Conservation (phyloP, 2,797 vertebrate species). For the Amblyraja radiata region DNA sequence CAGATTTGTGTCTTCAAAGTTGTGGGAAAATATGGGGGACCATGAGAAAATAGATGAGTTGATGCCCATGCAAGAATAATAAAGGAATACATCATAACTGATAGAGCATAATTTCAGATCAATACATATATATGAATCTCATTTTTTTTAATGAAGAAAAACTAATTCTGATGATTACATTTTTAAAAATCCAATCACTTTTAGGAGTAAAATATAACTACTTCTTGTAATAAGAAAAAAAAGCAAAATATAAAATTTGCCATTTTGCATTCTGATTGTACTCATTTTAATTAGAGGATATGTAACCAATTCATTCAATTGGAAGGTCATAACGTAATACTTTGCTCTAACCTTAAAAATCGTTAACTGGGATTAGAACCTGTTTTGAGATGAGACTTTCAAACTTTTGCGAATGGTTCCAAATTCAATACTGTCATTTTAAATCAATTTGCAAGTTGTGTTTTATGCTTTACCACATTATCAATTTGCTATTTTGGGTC, state of each 20-base stretch:
- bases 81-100: not conserved
- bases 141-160: not conserved
- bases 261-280: not conserved
- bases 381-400: not conserved
- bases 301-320: not conserved
- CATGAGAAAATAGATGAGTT: not conserved
- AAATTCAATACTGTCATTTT: not conserved
- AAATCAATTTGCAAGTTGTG: not conserved
- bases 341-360: not conserved
- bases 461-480: not conserved
- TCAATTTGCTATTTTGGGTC: not conserved
- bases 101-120: not conserved
- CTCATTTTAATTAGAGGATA: not conserved
- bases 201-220: not conserved
- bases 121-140: not conserved
- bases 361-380: not conserved
- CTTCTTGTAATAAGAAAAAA: not conserved
- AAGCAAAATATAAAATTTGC: not conserved
- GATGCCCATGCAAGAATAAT: not conserved
- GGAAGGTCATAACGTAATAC: not conserved
- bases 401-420: not conserved
- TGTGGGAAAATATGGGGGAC: too few species aligned
- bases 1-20: too few species aligned
- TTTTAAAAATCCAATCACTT: not conserved
- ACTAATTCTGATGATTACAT: not conserved